Conservation (phyloP, 2,113 vertebrate species). For the Paracanthobrama guichenoti region DNA sequence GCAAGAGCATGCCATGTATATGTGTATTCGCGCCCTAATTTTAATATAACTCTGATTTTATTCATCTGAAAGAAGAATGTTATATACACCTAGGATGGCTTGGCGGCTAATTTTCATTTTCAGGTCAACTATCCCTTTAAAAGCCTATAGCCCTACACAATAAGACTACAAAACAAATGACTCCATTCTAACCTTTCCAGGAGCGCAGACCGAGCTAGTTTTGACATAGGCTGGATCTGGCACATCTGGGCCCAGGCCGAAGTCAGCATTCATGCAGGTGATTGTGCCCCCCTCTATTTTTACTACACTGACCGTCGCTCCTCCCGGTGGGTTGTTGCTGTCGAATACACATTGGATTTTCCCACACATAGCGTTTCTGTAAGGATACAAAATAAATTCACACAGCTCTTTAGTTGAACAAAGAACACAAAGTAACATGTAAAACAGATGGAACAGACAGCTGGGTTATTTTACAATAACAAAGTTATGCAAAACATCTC, state of each 20-base stretch:
- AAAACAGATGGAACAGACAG: too few relatives aligned
- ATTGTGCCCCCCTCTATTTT: background rate
- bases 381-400: background rate
- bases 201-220: conserved; percentile 77
- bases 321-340: conserved; percentile 56
- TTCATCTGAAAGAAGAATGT: too few relatives aligned
- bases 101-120: too few relatives aligned
- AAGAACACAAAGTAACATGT: too few relatives aligned
- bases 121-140: too few relatives aligned
- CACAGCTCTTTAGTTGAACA: background rate
- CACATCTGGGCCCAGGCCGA: conserved; percentile 81
- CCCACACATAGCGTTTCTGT: conserved; percentile 82
- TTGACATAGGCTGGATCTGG: conserved; percentile 85
- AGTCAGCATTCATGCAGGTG: conserved; percentile 79
- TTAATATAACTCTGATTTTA: too few relatives aligned
- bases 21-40: too few relatives aligned
- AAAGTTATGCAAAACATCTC: background rate
- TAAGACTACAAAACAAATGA: background rate
- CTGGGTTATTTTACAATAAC: background rate
- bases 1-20: too few relatives aligned
- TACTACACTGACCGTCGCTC: conserved; percentile 60
- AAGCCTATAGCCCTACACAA: background rate
- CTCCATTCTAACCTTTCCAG: conserved; percentile 74
- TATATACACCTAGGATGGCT: too few relatives aligned
- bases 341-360: conserved; percentile 84